Evolutionary conservation across 2,797 vertebrate species (phyloP), one percentile per base, ranked within the genome.

Genomic region (Galago senegalensis): DNA sequence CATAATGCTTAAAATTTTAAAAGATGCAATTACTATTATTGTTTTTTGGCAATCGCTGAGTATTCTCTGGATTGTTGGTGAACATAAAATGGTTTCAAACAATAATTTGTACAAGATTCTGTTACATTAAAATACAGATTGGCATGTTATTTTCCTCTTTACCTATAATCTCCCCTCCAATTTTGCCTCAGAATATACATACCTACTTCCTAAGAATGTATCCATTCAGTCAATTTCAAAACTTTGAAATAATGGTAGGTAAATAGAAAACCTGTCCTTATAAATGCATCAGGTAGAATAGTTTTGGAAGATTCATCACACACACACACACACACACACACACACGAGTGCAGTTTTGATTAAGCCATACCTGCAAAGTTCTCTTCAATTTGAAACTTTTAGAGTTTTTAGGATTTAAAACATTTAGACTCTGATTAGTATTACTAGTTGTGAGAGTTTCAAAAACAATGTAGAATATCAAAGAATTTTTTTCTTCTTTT

Each of bases 1-100:
- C 77, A 92, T 17, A 34, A 56, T 96, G 7, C 49, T 98, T 97
- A 97, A 98, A 98, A 97, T 97, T 97, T 98, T 97, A 94, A 97
- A 97, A 97, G 87, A 37, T 97, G 93, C 65, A 95, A 94, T 98
- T 98, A 96, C 88, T 75, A 8, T 61, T 86, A 53, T 79, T 89
- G 49, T 84, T 83, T 76, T 27, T 97, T 94, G 77, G 76, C 87
- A 88, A 58, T 96, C n/a, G 81, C 80, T 81, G 75, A 81, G 72
- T 94, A 93, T 90, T 77, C 16, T 91, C 2, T 46, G 92, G n/a
- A 81, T 63, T 97, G 34, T 96, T 95, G 73, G 40, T 40, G 17
- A 82, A 79, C 95, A 94, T 83, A 91, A 93, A 97, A 91, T 34
- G 27, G 11, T 83, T 85, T 86, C 10, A 87, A 96, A 80, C 2